phyloP scores from a whole-genome alignment of 2,113 vertebrate species.

The Lucifuga dentata region DNA sequence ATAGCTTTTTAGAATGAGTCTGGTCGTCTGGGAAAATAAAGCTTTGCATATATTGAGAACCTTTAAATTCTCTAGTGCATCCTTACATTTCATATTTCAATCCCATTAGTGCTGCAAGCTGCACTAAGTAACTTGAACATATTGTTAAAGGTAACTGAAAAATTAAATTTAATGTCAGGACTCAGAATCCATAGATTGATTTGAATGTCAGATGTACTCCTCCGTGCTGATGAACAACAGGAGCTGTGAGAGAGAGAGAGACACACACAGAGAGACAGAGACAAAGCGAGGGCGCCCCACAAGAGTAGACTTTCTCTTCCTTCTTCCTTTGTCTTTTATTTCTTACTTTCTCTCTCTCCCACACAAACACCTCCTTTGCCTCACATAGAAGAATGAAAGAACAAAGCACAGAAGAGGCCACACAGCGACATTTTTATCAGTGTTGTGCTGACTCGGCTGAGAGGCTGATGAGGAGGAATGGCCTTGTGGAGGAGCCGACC shows the following conservation, averaged over 20 bases:
- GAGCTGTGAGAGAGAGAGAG: constrained; percentile 8
- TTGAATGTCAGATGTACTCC: constrained; percentile 21
- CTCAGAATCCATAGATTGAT: constrained; percentile 23
- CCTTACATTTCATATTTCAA: constrained; percentile 35
- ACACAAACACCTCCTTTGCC: constrained; percentile 34
- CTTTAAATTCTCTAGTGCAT: constrained; percentile 19
- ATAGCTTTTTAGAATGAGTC: constrained; percentile 24
- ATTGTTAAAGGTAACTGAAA: constrained; percentile 41
- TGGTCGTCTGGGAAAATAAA: constrained; percentile 9
- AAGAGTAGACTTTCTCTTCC: constrained; percentile 38
- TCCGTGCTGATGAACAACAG: constrained; percentile 44
- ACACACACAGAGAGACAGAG: constrained; percentile 1
- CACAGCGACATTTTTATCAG: constrained; percentile 71
- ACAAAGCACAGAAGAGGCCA: constrained; percentile 60
- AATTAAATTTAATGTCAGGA: constrained; percentile 37
- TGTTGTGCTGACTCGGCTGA: constrained; percentile 79
- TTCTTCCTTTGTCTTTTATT: constrained; percentile 36
- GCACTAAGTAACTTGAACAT: constrained; percentile 28
- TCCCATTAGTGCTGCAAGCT: constrained; percentile 36
- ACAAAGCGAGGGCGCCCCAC: constrained; percentile 19
- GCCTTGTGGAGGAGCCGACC: constrained; percentile 69
- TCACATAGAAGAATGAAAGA: constrained; percentile 44
- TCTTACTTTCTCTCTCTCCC: constrained; percentile 13
- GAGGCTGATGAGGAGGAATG: constrained; percentile 80
- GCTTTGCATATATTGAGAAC: constrained; percentile 10